phyloP scores from a whole-genome alignment of 2,888 invertebrate species.

The Muschampia plurimacula region DNA sequence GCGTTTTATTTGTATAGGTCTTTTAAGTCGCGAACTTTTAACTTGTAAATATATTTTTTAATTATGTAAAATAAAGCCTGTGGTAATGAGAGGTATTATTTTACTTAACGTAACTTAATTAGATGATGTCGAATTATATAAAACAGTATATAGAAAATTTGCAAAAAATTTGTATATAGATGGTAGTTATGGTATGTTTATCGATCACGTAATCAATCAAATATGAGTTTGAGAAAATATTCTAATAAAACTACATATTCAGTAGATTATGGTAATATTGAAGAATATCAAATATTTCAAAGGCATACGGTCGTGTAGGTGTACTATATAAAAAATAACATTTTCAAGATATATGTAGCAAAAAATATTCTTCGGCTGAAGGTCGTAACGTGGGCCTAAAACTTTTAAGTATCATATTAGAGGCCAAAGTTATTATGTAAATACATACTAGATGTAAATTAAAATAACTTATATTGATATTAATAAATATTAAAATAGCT shows the following conservation, averaged over 20 bases:
- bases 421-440: slow-evolving; percentile 52
- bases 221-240: slow-evolving; percentile 23
- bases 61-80: slow-evolving; percentile 12
- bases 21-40: slow-evolving; percentile 19
- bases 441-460: slow-evolving; percentile 48
- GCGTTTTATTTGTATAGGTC: slow-evolving; percentile 18
- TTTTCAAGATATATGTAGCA: slow-evolving; percentile 13
- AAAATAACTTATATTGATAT: slow-evolving; percentile 14
- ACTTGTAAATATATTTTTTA: slow-evolving; percentile 29
- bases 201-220: slow-evolving; percentile 15
- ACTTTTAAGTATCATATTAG: slow-evolving; percentile 42
- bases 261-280: slow-evolving; percentile 31
- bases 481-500: slow-evolving; percentile 17
- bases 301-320: slow-evolving; percentile 5
- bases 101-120: slow-evolving; percentile 25
- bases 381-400: slow-evolving; percentile 47
- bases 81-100: slow-evolving; percentile 22
- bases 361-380: slow-evolving; percentile 21
- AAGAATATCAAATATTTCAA: slow-evolving; percentile 23
- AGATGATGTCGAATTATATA: slow-evolving; percentile 15
- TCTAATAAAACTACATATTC: slow-evolving; percentile 23
- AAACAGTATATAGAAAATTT: slow-evolving; percentile 17
- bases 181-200: slow-evolving; percentile 19
- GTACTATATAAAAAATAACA: slow-evolving; percentile 1
- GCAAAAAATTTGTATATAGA: slow-evolving; percentile 21